Evolutionary conservation across 2,888 invertebrate species (phyloP).

Genomic region (Idaea biselata): DNA sequence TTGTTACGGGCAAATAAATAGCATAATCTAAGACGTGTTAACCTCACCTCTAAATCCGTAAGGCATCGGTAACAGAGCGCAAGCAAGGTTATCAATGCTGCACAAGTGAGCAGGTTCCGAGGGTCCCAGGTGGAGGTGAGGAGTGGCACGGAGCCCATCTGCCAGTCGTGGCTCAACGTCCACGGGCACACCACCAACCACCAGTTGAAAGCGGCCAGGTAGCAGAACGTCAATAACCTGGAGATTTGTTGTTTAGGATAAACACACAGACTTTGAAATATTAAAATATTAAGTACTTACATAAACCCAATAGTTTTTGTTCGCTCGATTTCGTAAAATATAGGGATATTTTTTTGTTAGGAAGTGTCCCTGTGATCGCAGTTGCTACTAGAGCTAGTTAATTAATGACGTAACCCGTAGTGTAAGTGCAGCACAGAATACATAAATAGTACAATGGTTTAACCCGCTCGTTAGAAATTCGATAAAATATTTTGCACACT

Average conservation of each 20-base stretch:
- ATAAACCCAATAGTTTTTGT: background rate
- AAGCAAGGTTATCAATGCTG: slow-evolving; percentile 82
- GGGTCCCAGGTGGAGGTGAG: slow-evolving; percentile 85
- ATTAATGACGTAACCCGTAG: too few species aligned
- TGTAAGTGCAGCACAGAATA: too few species aligned
- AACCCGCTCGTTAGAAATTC: too few species aligned
- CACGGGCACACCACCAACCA: slow-evolving; percentile 91
- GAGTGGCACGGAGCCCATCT: slow-evolving; percentile 92
- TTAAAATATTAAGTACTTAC: background rate
- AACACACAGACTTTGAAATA: background rate
- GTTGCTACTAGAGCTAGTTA: too few species aligned
- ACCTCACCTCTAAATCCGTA: slow-evolving; percentile 84
- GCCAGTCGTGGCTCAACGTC: slow-evolving; percentile 93
- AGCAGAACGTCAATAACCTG: slow-evolving; percentile 91
- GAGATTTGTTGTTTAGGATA: slow-evolving; percentile 15
- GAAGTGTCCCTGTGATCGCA: too few species aligned
- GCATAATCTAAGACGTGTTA: background rate
- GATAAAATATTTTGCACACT: too few species aligned
- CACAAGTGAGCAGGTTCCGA: slow-evolving; percentile 86
- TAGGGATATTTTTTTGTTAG: background rate
- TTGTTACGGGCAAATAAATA: background rate
- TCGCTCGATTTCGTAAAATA: background rate
- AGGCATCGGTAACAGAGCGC: slow-evolving; percentile 83
- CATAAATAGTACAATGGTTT: too few species aligned
- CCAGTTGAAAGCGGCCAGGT: slow-evolving; percentile 90